A percentile compares a stretch with the other conserved stretches of the same genome.
Conservation (phyloP, 2,888 invertebrate species). For the Rhagonycha fulva region DNA sequence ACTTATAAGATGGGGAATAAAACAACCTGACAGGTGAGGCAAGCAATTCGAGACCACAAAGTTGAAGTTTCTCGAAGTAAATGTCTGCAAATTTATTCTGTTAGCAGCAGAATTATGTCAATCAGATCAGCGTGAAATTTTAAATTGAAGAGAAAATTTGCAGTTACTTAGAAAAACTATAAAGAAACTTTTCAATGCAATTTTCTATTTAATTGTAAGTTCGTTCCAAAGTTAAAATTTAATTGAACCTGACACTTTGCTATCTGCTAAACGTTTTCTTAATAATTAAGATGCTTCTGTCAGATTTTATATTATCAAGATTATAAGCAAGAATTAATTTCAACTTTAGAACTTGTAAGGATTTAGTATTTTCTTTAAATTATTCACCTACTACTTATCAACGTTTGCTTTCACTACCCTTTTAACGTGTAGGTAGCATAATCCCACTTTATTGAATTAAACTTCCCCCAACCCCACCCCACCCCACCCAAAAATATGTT, state of each 20-base stretch:
- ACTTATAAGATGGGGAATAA: conserved; percentile 29
- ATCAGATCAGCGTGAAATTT: conserved; percentile 19
- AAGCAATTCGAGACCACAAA: conserved; percentile 24
- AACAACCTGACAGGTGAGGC: conserved; percentile 28
- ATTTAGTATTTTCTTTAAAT: background rate
- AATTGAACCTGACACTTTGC: background rate
- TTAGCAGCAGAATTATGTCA: conserved; percentile 22
- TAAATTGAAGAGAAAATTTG: conserved; percentile 10
- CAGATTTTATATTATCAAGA: background rate
- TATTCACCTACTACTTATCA: background rate
- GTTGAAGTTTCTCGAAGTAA: conserved; percentile 15
- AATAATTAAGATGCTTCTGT: conserved; percentile 1
- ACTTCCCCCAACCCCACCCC: background rate
- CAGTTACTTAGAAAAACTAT: conserved; percentile 1
- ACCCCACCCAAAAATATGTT: background rate
- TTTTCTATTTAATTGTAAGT: conserved; percentile 5
- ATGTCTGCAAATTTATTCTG: conserved; percentile 26
- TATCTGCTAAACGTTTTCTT: conserved; percentile 2
- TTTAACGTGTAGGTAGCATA: background rate
- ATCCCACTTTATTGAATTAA: background rate
- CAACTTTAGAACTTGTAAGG: background rate
- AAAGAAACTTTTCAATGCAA: background rate
- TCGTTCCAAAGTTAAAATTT: background rate
- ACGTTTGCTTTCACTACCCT: background rate
- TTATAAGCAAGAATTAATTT: background rate